Percentiles rank a stretch among this genome's conserved stretches.
phyloP scores from a whole-genome alignment of 2,888 invertebrate species.

The Rhagophthalmus giganteus region DNA sequence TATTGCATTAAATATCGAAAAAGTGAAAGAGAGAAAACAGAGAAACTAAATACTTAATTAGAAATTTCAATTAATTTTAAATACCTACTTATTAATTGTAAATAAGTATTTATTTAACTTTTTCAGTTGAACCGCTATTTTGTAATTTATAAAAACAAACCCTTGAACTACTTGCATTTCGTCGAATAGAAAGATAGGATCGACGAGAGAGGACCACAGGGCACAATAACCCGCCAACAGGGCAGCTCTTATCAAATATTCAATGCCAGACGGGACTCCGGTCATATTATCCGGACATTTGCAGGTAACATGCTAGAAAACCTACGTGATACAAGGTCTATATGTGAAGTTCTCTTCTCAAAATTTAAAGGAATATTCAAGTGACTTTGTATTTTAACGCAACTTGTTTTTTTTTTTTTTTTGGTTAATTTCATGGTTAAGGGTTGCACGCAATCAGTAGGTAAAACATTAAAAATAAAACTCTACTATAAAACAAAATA shows the following conservation, averaged over 20 bases:
- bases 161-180: slow-evolving; percentile 17
- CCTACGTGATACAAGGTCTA: slow-evolving; percentile 19
- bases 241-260: slow-evolving; percentile 30
- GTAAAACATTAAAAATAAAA: not conserved
- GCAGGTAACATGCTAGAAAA: slow-evolving; percentile 21
- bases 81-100: no score
- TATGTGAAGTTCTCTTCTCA: not conserved
- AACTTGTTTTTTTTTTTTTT: not conserved
- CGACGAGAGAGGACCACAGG: slow-evolving; percentile 24
- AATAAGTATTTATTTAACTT: not conserved
- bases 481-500: not conserved
- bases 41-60: not conserved
- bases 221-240: slow-evolving; percentile 32
- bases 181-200: slow-evolving; percentile 19
- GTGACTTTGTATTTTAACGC: not conserved
- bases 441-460: not conserved
- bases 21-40: no score
- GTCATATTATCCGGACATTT: slow-evolving; percentile 29
- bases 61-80: not conserved
- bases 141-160: slow-evolving; percentile 17
- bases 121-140: not conserved
- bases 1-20: no score
- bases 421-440: not conserved
- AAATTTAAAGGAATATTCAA: not conserved
- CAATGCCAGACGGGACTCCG: slow-evolving; percentile 25